These are phyloP conservation scores for Galeopterus variegatus DNA, from an alignment of 2,113 vertebrate genomes.

Conservation along the genomic window DNA sequence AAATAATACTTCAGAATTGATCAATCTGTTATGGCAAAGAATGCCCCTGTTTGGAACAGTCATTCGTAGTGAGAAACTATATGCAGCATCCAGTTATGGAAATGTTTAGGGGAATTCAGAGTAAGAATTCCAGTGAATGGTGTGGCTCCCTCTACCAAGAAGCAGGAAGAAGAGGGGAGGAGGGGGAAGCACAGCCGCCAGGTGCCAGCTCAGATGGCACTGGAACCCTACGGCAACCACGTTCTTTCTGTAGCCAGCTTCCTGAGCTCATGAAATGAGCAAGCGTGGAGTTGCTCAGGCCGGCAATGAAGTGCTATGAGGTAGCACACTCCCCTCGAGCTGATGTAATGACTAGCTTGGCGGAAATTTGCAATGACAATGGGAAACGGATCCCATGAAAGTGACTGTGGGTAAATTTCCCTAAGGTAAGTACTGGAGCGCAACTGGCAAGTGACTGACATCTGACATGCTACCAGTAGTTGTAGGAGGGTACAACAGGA, in stretches of 20 bases:
- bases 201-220: no score
- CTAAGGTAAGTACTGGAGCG: not conserved
- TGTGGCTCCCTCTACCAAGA: not conserved
- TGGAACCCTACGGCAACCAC: no score
- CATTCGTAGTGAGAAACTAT: not conserved
- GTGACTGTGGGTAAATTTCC: not conserved
- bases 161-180: not conserved
- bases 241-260: not conserved
- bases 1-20: not conserved
- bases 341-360: not conserved
- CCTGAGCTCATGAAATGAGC: not conserved
- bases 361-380: not conserved
- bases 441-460: not conserved
- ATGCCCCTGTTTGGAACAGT: not conserved
- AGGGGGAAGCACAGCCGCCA: no score
- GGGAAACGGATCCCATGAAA: not conserved
- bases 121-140: not conserved
- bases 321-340: not conserved
- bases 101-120: not conserved
- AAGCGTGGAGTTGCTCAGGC: rapidly evolving
- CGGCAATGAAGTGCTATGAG: not conserved
- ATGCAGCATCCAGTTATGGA: not conserved
- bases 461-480: not conserved
- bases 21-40: not conserved
- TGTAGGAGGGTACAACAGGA: not conserved